Base-by-base conservation (phyloP, 2,888 invertebrate species). In the Diploptera punctata region DNA sequence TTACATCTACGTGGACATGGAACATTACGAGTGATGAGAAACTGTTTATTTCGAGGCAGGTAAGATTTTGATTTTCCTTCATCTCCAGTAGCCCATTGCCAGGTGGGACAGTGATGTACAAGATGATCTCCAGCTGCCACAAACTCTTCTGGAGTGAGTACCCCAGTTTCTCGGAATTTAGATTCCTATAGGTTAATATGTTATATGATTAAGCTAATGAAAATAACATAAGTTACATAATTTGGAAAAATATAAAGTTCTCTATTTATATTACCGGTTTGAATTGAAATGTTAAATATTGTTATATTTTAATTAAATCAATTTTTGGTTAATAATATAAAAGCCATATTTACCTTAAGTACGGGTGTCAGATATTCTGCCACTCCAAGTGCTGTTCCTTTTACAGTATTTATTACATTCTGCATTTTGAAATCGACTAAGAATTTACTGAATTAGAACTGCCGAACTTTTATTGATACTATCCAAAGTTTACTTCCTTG, bases 91-190 rank as follows among this genome's bases (percentile, higher is more conserved):
- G 95, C 92, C 99, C 99, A 99, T 81, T 97, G 95, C 99, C 99
- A 99, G 0, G 99, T 99, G 0, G 99, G 99, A 81, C 99, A 99
- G 81, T 99, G 98, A 84, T 99, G 98, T 0, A 99, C 98, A 71
- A 99, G 85, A 84, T 99, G 99, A 81, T 99, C 99, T 1, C 99
- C 99, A 21, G 99, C 99, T 3, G 94, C 96, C 3, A 99, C 95
- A 88, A 99, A 99, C 86, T 99, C 99, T 82, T 98, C 98, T 1
- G 99, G 99, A n/a, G 98, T 99, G 31, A 99, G 82, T 2, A 99
- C 98, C 38, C 99, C 99, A 16, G 98, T 99, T 84, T 99, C 98
- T 78, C 93, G 91, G 83, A 98, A 99, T 83, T 97, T 98, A 4
- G 98, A 98, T 83, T 97, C 97, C 97, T 98, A 78, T 29, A 74